These are phyloP conservation scores for Dynastes tityus DNA, from an alignment of 2,888 invertebrate species.

Conservation along the genomic window DNA sequence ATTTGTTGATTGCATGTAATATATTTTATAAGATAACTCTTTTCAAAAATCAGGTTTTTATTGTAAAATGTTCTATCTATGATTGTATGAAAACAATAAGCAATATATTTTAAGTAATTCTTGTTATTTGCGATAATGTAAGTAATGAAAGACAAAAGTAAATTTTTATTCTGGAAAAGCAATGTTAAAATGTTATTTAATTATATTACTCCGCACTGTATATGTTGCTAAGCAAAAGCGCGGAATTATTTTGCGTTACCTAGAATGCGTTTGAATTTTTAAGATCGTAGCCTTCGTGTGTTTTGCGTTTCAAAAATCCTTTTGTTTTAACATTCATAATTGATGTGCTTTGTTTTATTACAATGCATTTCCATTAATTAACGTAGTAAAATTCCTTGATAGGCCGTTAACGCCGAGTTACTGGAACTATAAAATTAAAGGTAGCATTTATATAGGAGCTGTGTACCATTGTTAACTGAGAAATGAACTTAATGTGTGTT, in stretches of 20 bases:
- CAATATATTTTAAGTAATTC: too few species aligned
- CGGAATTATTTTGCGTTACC: background rate
- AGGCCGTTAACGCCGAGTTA: conserved; percentile 46
- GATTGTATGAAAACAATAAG: too few species aligned
- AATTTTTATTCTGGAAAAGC: too few species aligned
- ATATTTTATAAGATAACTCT: too few species aligned
- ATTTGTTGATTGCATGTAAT: too few species aligned
- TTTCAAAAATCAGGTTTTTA: too few species aligned
- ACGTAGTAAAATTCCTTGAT: conserved; percentile 47
- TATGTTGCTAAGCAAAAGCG: too few species aligned
- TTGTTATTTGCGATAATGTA: too few species aligned
- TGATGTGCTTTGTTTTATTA: conserved; percentile 48
- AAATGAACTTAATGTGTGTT: conserved; percentile 30
- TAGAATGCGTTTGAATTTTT: conserved; percentile 1
- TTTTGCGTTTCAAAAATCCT: conserved; percentile 39
- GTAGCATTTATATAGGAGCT: conserved; percentile 41
- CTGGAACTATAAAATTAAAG: conserved; percentile 47
- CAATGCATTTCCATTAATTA: conserved; percentile 45
- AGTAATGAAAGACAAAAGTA: too few species aligned
- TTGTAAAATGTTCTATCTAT: too few species aligned
- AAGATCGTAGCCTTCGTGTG: conserved; percentile 18
- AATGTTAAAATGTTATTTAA: too few species aligned
- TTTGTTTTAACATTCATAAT: conserved; percentile 46
- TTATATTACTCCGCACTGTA: too few species aligned
- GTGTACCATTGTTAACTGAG: conserved; percentile 32